phyloP scores from a whole-genome alignment of 2,113 vertebrate species.

The Ochotona curzoniae region DNA sequence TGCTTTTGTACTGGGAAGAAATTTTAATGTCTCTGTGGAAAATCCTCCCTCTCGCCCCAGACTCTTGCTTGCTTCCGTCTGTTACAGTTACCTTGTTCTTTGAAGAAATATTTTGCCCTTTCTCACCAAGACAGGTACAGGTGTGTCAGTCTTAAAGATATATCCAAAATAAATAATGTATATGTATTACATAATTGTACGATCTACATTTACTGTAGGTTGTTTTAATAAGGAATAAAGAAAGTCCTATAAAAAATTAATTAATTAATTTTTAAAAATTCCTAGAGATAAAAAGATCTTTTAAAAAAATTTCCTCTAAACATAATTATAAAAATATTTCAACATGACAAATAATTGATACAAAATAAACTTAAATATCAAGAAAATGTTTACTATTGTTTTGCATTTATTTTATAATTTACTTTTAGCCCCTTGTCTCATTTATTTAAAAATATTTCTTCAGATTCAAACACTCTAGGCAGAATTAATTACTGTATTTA shows the following conservation, averaged over 20 bases:
- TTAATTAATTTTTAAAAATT: too few relatives aligned
- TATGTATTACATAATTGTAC: conserved; percentile 63
- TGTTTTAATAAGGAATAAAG: conserved; percentile 79
- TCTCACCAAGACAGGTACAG: neutral
- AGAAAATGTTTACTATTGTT: neutral
- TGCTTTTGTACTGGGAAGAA: conserved; percentile 75
- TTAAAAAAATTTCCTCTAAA: neutral
- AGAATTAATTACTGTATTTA: neutral
- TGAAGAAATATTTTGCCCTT: conserved; percentile 43
- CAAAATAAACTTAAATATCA: neutral
- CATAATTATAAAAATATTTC: neutral
- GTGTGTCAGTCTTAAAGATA: conserved; percentile 16
- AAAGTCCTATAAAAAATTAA: too few relatives aligned
- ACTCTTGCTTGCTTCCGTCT: conserved; percentile 38
- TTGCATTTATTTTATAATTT: neutral
- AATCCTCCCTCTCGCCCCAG: neutral
- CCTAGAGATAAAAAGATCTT: neutral
- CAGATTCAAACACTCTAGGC: neutral
- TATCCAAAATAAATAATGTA: conserved; percentile 46
- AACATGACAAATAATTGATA: neutral
- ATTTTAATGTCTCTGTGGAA: conserved; percentile 22
- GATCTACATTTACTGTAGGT: conserved; percentile 52
- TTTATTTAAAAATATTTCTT: conserved; percentile 16
- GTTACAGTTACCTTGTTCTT: conserved; percentile 60
- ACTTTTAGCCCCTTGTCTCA: neutral